phyloP scores from a whole-genome alignment of 2,113 vertebrate genomes.

The Urocitellus parryii region DNA sequence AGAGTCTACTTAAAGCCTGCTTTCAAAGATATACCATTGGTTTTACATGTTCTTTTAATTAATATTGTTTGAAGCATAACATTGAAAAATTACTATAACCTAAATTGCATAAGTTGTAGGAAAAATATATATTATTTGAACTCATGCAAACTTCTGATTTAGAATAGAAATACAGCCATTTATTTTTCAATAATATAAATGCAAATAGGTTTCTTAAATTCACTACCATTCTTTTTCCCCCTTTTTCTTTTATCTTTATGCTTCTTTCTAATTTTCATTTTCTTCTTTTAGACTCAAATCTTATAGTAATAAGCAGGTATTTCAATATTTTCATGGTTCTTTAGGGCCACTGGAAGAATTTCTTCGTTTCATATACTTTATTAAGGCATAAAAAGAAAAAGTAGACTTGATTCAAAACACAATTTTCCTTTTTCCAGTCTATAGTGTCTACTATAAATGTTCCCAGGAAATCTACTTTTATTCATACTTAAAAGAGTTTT shows the following conservation, averaged over 20 bases:
- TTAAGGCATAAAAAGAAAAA: background rate
- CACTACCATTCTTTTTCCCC: background rate
- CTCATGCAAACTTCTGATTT: background rate
- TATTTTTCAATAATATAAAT: slow-evolving; percentile 26
- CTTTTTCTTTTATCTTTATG: background rate
- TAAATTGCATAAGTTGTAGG: background rate
- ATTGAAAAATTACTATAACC: background rate
- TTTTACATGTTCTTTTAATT: slow-evolving; percentile 8
- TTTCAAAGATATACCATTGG: background rate
- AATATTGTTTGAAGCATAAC: background rate
- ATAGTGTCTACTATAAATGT: background rate
- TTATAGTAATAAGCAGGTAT: background rate
- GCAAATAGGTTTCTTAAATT: slow-evolving; percentile 10
- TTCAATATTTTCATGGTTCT: background rate
- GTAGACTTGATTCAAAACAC: slow-evolving; percentile 4
- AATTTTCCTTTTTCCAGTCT: background rate
- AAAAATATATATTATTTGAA: background rate
- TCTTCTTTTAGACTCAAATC: background rate
- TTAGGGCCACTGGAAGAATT: background rate
- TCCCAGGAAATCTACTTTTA: background rate
- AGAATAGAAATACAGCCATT: background rate
- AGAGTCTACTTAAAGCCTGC: background rate
- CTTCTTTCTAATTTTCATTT: background rate
- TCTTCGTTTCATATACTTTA: background rate
- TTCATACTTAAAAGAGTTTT: background rate